Conservation (phyloP, 2,888 invertebrate species). For the Tenodera sinensis region DNA sequence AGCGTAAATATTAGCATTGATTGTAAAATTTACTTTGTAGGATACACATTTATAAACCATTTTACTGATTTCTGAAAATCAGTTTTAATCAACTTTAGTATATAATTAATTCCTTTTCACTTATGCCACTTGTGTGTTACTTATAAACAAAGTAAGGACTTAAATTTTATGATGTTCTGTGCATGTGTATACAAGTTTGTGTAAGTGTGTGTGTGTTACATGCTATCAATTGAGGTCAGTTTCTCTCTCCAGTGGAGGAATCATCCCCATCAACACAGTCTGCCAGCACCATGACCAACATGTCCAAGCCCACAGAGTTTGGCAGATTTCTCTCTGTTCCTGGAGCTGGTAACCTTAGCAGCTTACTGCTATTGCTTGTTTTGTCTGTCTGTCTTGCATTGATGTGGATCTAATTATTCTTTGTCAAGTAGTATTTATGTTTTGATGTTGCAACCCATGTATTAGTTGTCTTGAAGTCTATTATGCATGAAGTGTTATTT, state of each 20-base stretch:
- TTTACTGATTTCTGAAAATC: not conserved
- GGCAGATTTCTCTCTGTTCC: conserved; percentile 69
- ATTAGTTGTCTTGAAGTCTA: not conserved
- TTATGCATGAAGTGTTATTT: not conserved
- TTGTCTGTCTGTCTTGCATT: conserved; percentile 21
- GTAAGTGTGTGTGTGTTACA: not conserved
- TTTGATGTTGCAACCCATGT: not conserved
- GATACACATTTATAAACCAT: not conserved
- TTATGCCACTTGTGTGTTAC: not conserved
- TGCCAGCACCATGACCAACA: conserved; percentile 39
- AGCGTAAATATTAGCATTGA: not conserved
- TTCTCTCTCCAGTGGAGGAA: conserved; percentile 52
- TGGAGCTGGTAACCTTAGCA: conserved; percentile 46
- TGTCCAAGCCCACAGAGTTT: conserved; percentile 44
- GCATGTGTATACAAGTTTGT: conserved; percentile 7
- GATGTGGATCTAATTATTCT: not conserved
- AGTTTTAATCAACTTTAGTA: not conserved
- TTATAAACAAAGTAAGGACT: not conserved
- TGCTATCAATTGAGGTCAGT: conserved; percentile 16
- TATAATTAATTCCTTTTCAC: not conserved
- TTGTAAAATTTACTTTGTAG: not conserved
- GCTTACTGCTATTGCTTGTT: conserved; percentile 15
- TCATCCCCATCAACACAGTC: conserved; percentile 46
- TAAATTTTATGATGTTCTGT: not conserved
- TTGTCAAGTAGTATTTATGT: conserved; percentile 7